These are phyloP conservation scores for Gopherus flavomarginatus DNA, from an alignment of 2,113 vertebrate species.

Conservation along the genomic window DNA sequence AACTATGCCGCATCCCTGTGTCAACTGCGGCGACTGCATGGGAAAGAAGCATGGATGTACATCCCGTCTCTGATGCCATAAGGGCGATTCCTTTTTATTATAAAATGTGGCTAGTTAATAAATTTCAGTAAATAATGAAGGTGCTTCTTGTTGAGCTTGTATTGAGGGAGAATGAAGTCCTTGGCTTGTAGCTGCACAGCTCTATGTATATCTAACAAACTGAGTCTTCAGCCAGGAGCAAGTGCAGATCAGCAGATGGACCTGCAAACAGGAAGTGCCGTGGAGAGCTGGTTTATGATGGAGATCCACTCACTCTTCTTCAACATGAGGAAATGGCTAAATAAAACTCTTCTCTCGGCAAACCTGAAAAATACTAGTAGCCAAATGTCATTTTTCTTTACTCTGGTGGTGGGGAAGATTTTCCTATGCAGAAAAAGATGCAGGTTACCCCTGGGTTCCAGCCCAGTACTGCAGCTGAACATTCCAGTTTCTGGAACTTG, in stretches of 20 bases:
- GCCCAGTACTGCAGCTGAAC: neutral
- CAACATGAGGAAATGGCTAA: neutral
- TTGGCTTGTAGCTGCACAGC: neutral
- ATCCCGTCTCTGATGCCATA: neutral
- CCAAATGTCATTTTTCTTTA: neutral
- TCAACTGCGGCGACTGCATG: neutral
- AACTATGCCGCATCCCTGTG: neutral
- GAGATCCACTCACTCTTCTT: neutral
- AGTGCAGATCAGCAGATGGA: neutral
- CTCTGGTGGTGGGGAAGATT: neutral
- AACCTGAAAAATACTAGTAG: neutral
- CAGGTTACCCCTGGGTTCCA: neutral
- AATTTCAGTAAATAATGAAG: neutral
- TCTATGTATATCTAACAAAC: neutral
- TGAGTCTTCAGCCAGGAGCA: neutral
- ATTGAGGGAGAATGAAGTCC: neutral
- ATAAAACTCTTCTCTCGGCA: neutral
- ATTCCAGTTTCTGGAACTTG: neutral
- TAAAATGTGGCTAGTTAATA: neutral
- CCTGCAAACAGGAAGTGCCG: too few species aligned
- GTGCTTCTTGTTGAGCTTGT: neutral
- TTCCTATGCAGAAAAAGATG: neutral
- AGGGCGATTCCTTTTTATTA: neutral
- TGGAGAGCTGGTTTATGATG: neutral
- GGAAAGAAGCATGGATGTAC: neutral